These are phyloP conservation scores for Phoebastria nigripes DNA, from an alignment of 2,797 vertebrate species.

Conservation along the genomic window DNA sequence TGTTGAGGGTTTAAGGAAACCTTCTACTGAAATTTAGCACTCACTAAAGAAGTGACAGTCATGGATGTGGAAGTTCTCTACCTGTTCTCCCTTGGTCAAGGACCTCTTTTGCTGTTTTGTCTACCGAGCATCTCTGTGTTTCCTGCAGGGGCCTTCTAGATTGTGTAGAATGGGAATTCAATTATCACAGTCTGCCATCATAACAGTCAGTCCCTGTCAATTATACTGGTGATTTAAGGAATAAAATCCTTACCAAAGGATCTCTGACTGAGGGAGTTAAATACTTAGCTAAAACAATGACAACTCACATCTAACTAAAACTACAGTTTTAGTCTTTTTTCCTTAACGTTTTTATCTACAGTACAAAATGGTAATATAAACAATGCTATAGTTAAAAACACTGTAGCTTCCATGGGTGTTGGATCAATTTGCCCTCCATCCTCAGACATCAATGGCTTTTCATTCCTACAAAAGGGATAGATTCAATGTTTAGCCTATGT, in stretches of 20 bases:
- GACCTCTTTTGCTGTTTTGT: not conserved
- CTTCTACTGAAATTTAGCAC: not conserved
- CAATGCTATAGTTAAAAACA: not conserved
- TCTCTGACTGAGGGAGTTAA: not conserved
- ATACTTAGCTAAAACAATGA: not conserved
- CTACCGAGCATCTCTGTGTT: not conserved
- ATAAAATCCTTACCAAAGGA: not conserved
- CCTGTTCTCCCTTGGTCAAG: not conserved
- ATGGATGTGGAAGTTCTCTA: not conserved
- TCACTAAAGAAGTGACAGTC: not conserved
- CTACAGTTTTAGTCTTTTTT: not conserved
- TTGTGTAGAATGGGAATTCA: not conserved
- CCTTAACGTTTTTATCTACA: not conserved
- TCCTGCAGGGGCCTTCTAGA: not conserved
- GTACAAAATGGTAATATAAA: not conserved
- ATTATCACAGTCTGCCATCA: not conserved
- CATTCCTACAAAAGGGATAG: not conserved
- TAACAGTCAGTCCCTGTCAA: not conserved
- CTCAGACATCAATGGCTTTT: not conserved
- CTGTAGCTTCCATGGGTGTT: rapidly evolving
- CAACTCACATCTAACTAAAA: not conserved
- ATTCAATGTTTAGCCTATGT: not conserved
- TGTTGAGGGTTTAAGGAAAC: not conserved
- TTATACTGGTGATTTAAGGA: not conserved
- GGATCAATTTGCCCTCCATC: not conserved